Evolutionary conservation across 2,797 vertebrate species (phyloP), one percentile per base, ranked within the genome.

Genomic region (Sebastes variabilis): DNA sequence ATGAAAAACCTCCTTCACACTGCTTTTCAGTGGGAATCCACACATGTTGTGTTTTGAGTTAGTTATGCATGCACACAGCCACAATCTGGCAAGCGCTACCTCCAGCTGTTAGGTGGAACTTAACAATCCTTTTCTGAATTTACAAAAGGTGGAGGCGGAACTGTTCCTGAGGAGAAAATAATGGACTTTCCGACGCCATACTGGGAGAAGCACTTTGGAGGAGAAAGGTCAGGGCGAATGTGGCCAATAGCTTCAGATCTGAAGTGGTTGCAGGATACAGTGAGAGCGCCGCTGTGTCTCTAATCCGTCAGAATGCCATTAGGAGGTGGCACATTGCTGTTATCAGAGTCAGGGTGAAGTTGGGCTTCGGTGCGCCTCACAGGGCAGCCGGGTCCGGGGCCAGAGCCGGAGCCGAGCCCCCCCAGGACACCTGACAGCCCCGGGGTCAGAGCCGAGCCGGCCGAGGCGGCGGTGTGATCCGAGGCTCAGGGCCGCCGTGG

Each of bases 101-200:
- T 77, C 78, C 66, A 74, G 73, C 81, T 80, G 74, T 69, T 72
- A 22, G 24, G 52, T 22, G 65, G 52, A 82, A 61, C 12, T 36
- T 27, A 34, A 42, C 52, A 64, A 82, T 78, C 66, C 38, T 69
- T 74, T 69, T 58, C 13, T 42, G 56, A 83, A 69, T 75, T 36
- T 80, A 77, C 60, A 60, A 75, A 29, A 80, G 54, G 52, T 49
- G 58, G 52, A 66, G 75, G 24, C 1, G 1, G 72, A 65, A 76
- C 55, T 55, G 54, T 56, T 81, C 85, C 87, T 32, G 55, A 72
- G 52, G 89, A 66, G 89, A 82, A 85, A 90, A 89, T 87, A 93
- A 94, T 87, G 79, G 55, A 88, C 82, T 88, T 77, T 82, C 73
- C 69, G 77, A 78, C n/a, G 75, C 59, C 72, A 77, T 52, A 79